Evolutionary conservation across 2,888 invertebrate genomes (phyloP), one percentile per base, ranked within the genome.

Genomic region (Xanthorhoe designata): DNA sequence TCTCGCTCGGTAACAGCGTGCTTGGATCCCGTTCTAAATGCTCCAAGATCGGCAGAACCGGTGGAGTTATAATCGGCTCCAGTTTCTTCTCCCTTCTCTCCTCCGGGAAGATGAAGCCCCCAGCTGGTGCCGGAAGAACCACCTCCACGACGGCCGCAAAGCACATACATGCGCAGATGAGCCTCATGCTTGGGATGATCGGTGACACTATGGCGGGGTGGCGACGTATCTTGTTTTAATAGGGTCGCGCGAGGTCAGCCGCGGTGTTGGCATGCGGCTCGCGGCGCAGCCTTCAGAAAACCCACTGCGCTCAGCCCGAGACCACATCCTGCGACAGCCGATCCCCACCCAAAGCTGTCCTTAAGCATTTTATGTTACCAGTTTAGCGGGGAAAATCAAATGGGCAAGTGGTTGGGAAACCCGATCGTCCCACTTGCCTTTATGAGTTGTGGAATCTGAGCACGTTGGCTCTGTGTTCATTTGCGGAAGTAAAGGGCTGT

Each of bases 221-320:
- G 68, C 85, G 84, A 78, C 77, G 89, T 87, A 83, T 89, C 87
- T 89, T 83, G 91, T 92, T 88, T 93, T 92, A 93, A 92, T 92
- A 92, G 91, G 92, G 88, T 88, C 84, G 87, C 66, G 73, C 91
- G 90, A 92, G 92, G 92, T 90, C 91, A 84, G 64, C 55, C 69
- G 78, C 83, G 75, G 83, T 81, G 91, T 92, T 93, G 91, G 92
- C 93, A 93, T 93, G 93, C 93, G 92, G 88, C 93, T 83, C 93
- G 91, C 88, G 89, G 84, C 90, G 83, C 91, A 92, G 93, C 93
- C 93, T 92, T 93, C 93, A 91, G 92, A 92, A 92, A 91, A 91
- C 88, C 93, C 93, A 92, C 92, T 92, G 92, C 87, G 87, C 77
- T 75, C 77, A 76, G 87, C 80, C 81, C 69, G 88, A 81, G 84